Base-by-base conservation (phyloP, 2,888 invertebrate species). In the Aphidoletes aphidimyza region DNA sequence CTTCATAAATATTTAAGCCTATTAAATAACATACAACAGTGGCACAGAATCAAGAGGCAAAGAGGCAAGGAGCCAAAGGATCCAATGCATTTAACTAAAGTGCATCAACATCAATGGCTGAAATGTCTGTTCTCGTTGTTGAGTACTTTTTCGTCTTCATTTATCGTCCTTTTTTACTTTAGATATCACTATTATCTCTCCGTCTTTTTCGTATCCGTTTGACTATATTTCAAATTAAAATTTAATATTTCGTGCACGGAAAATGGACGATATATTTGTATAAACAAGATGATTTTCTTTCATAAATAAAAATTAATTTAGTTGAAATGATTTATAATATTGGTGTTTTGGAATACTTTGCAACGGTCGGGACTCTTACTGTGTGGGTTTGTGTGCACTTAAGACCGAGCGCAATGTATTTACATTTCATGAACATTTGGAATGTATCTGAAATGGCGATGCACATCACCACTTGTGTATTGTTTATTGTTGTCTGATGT, bases 311-410 rank as follows among this genome's bases (percentile, higher is more conserved):
- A 81, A 81, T 81, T 81, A 81, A 81, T 81, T 81, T 81, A 81
- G 81, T 81, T 81, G 81, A 81, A 81, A 81, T 81, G 81, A 81
- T 81, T 81, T 81, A 81, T 81, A 81, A 81, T 81, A 81, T 81
- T 81, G 81, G 37, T 81, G 19, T 9, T 37, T 81, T 81, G 19
- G 22, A n/a, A 37, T 81, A n/a, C 37, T 54, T 17, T 54, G n/a
- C n/a, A n/a, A n/a, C 17, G 17, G 6, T 17, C 17, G 54, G n/a
- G n/a, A n/a, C 22, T n/a, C 22, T 5, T n/a, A 17, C 22, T 54
- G 5, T 54, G 54, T 54, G 22, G 6, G 54, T 54, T n/a, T 54
- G 11, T 5, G 54, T n/a, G 54, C 5, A 19, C 54, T 14, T 42
- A 14, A 42, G 14, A 42, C 42, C 42, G 42, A 42, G 14, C 42